Conservation (phyloP, 2,113 vertebrate genomes). For the Cavia aperea region DNA sequence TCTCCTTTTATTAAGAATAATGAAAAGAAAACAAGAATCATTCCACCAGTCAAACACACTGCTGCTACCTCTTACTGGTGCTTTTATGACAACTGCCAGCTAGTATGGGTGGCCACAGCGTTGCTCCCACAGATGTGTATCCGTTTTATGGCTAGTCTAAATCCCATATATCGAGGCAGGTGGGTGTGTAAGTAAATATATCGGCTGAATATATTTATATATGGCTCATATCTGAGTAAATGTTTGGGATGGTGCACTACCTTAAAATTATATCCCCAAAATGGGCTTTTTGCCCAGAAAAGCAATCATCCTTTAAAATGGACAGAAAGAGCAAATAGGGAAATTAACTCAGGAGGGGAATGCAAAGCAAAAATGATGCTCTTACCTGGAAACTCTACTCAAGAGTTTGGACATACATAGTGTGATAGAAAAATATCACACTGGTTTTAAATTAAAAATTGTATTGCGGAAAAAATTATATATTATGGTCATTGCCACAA, state of each 20-base stretch:
- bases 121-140: background rate
- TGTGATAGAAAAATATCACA: background rate
- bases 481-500: background rate
- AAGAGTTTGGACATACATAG: background rate
- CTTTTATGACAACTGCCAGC: conserved; percentile 70
- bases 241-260: conserved; percentile 24
- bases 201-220: conserved; percentile 30
- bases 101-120: background rate
- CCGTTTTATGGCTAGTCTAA: background rate
- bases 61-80: conserved; percentile 66
- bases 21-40: conserved; percentile 77
- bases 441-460: background rate
- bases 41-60: conserved; percentile 76
- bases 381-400: background rate
- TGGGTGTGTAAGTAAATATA: conserved; percentile 3
- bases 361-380: background rate
- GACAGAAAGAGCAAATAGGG: conserved; percentile 40
- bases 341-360: conserved; percentile 23
- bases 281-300: conserved; percentile 49
- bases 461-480: background rate
- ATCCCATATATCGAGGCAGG: background rate
- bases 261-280: conserved; percentile 41
- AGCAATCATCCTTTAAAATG: conserved; percentile 52
- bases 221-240: background rate
- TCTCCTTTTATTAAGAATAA: conserved; percentile 82